Percentiles rank a stretch among this genome's conserved stretches.
Conservation (phyloP, 2,888 invertebrate species). For the Hydrotaea diabolus region DNA sequence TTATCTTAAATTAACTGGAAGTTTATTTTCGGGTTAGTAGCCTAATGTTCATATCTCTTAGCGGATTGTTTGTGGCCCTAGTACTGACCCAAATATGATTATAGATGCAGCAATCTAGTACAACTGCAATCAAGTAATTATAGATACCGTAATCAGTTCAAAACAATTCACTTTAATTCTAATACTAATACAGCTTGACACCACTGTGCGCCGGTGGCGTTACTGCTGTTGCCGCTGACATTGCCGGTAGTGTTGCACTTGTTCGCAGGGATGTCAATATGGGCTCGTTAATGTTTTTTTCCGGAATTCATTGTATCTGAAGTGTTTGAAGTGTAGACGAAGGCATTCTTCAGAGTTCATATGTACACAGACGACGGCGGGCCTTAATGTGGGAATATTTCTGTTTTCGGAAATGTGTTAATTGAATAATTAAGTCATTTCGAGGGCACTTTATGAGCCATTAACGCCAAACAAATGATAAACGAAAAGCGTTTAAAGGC, state of each 20-base stretch:
- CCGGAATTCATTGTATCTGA: slow-evolving; percentile 29
- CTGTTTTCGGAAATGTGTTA: slow-evolving; percentile 51
- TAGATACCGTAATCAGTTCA: too few relatives aligned
- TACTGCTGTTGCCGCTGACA: slow-evolving; percentile 7
- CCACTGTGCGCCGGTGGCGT: slow-evolving; percentile 9
- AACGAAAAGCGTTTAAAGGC: slow-evolving; percentile 42
- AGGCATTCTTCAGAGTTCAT: not conserved
- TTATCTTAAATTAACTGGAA: too few relatives aligned
- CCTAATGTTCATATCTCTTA: too few relatives aligned
- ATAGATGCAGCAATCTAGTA: too few relatives aligned
- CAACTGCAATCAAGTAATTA: too few relatives aligned
- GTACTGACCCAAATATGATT: too few relatives aligned
- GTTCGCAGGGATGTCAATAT: slow-evolving; percentile 59
- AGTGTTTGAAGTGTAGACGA: slow-evolving; percentile 13
- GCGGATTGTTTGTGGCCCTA: too few relatives aligned
- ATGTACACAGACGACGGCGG: not conserved
- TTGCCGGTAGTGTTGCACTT: slow-evolving; percentile 45
- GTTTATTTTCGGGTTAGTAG: too few relatives aligned
- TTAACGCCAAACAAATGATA: slow-evolving; percentile 55
- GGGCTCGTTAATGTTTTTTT: slow-evolving; percentile 22
- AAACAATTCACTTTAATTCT: too few relatives aligned
- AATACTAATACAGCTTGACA: too few relatives aligned
- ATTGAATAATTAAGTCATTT: slow-evolving; percentile 64
- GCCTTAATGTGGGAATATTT: slow-evolving; percentile 59
- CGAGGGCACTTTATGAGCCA: slow-evolving; percentile 46